Evolutionary conservation across 2,888 invertebrate genomes (phyloP), one percentile per base, ranked within the genome.

Genomic region (Epistrophella euchroma): DNA sequence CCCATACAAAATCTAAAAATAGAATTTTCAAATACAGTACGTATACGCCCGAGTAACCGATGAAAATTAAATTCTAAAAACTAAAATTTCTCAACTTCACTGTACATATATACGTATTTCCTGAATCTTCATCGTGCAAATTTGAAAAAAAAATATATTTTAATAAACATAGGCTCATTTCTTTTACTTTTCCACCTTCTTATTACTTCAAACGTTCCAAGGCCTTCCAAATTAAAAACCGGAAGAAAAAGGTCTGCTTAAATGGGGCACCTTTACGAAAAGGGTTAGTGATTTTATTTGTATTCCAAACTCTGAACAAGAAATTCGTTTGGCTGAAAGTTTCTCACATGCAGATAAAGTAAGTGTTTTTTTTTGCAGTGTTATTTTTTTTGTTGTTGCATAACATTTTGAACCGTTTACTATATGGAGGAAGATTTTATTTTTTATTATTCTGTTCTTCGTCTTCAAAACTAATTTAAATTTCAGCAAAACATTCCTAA

Each of bases 401-500:
- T 35, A 40, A 11, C 32, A 45, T 47, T 40, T 62, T 47, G 13
- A 25, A 25, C n/a, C 47, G 45, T 47, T 62, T 76, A 35, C 35
- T 71, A 32, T 32, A 32, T 32, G 32, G 50, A 71, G 64, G 50
- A 64, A 55, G 32, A 70, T 70, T 62, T 70, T 62, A 35, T 72
- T 66, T 75, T 70, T 70, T 55, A 70, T 58, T 70, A 62, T 77
- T 72, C 19, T 11, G 13, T 28, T 22, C 28, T 45, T 60, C 22
- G 2, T 22, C 9, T 47, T 28, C 13, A n/a, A n/a, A 72, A 68
- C 55, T 77, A 72, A 77, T 72, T 68, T 77, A 32, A 72, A 80
- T 62, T 80, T 80, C 60, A 68, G 19, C 56, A 66, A 73, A 71
- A 58, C 35, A 70, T 75, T 70, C 56, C 32, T 66, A 17, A 17